These are phyloP conservation scores for Andrena flavipes DNA, from an alignment of 2,888 invertebrate genomes.

Conservation along the genomic window DNA sequence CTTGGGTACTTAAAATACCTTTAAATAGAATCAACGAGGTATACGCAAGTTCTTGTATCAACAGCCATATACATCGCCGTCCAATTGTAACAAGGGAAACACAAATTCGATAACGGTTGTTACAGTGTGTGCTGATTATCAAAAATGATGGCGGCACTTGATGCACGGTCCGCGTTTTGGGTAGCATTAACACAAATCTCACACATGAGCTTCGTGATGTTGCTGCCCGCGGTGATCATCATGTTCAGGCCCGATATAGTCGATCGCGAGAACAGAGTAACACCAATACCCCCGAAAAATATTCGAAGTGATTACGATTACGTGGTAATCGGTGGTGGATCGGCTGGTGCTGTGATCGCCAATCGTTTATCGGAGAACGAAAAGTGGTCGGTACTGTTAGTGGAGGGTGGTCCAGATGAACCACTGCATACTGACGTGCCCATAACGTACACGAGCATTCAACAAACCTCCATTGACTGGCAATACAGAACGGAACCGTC, in stretches of 20 bases:
- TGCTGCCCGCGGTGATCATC: constrained; percentile 88
- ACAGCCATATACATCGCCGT: too few species aligned
- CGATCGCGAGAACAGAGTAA: constrained; percentile 88
- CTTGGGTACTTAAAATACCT: too few species aligned
- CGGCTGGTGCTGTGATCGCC: constrained; percentile 93
- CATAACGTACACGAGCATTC: constrained; percentile 89
- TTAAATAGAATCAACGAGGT: too few species aligned
- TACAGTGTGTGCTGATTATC: neutral
- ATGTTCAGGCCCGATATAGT: constrained; percentile 90
- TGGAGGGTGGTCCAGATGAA: constrained; percentile 93
- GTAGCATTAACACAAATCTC: constrained; percentile 89
- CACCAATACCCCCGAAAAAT: constrained; percentile 86
- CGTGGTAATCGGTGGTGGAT: constrained; percentile 92
- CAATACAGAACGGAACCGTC: constrained; percentile 92
- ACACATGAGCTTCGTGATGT: constrained; percentile 88
- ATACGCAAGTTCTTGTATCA: too few species aligned
- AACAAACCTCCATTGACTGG: constrained; percentile 92
- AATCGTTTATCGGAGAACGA: constrained; percentile 91
- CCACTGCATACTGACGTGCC: constrained; percentile 91
- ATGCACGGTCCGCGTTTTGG: constrained; percentile 87
- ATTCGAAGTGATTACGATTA: constrained; percentile 90
- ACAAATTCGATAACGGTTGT: too few species aligned
- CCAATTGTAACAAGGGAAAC: too few species aligned
- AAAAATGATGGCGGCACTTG: neutral
- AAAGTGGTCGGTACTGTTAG: constrained; percentile 90